These are phyloP conservation scores for Anser brachyrhynchus DNA, from an alignment of 2,113 vertebrate species.

Conservation along the genomic window DNA sequence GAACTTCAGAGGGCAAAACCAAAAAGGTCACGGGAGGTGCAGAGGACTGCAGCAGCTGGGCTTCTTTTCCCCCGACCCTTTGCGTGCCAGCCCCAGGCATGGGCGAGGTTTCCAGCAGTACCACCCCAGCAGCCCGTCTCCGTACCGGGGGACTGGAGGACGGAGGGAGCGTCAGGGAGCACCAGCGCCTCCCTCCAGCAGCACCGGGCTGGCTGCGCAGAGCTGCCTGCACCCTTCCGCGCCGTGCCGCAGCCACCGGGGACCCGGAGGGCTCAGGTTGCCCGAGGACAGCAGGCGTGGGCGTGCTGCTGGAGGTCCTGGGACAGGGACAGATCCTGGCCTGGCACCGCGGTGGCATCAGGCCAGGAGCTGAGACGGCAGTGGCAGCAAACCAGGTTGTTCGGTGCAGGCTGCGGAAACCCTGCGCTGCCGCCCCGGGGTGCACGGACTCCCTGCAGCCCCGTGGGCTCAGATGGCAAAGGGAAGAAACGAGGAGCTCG, in stretches of 20 bases:
- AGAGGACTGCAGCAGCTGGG: not conserved
- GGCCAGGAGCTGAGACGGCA: not conserved
- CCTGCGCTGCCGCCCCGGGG: rapidly evolving
- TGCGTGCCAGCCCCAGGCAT: not conserved
- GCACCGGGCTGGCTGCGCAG: not conserved
- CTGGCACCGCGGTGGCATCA: not conserved
- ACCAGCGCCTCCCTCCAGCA: not conserved
- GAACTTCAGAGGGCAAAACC: not conserved
- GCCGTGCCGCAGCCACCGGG: not conserved
- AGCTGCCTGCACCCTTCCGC: not conserved
- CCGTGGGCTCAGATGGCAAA: not conserved
- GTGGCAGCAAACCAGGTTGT: not conserved
- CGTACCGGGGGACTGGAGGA: rapidly evolving
- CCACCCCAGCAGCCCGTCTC: not conserved
- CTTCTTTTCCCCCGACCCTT: not conserved
- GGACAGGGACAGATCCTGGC: not conserved
- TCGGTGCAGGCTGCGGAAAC: not conserved
- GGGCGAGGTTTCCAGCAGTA: not conserved
- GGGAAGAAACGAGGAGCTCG: rapidly evolving
- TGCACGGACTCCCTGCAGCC: not conserved
- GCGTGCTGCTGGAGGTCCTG: not conserved
- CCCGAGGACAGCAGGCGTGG: not conserved
- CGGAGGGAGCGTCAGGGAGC: not conserved
- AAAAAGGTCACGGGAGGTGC: not conserved
- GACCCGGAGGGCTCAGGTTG: not conserved